Conservation (phyloP, 2,888 invertebrate species). For the Drosophila tripunctata region DNA sequence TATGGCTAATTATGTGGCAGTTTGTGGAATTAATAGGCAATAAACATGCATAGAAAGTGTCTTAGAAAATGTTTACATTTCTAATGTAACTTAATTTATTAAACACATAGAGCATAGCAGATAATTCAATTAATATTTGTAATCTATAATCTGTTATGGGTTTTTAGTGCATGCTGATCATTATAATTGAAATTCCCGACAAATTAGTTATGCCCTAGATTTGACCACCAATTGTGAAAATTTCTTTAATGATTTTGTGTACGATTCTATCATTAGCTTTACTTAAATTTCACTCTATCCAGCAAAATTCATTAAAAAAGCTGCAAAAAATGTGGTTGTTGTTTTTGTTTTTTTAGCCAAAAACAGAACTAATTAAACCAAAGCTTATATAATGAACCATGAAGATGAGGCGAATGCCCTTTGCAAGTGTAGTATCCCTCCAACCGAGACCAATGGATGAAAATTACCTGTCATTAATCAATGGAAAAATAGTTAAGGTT, state of each 20-base stretch:
- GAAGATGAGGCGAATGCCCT: slow-evolving; percentile 54
- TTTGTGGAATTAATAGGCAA: not conserved
- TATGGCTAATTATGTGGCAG: slow-evolving; percentile 19
- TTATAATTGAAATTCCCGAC: slow-evolving; percentile 20
- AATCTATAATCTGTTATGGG: too few relatives aligned
- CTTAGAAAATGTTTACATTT: not conserved
- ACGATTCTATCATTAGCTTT: slow-evolving; percentile 51
- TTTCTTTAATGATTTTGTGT: slow-evolving; percentile 59
- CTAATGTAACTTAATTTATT: not conserved
- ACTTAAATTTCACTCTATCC: slow-evolving; percentile 52
- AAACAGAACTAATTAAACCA: slow-evolving; percentile 69
- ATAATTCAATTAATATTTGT: not conserved
- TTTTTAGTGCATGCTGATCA: not conserved
- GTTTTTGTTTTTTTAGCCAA: slow-evolving; percentile 44
- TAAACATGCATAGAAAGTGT: not conserved
- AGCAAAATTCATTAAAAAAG: slow-evolving; percentile 57
- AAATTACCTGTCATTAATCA: slow-evolving; percentile 67
- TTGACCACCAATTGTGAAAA: slow-evolving; percentile 32
- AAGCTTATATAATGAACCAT: slow-evolving; percentile 68
- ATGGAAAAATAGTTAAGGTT: slow-evolving; percentile 61
- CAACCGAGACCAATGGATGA: slow-evolving; percentile 41
- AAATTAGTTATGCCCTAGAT: slow-evolving; percentile 51
- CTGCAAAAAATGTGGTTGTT: too few relatives aligned
- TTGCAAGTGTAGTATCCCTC: slow-evolving; percentile 24
- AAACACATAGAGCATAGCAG: not conserved